Conservation (phyloP, 2,113 vertebrate species). For the Amia ocellicauda region DNA sequence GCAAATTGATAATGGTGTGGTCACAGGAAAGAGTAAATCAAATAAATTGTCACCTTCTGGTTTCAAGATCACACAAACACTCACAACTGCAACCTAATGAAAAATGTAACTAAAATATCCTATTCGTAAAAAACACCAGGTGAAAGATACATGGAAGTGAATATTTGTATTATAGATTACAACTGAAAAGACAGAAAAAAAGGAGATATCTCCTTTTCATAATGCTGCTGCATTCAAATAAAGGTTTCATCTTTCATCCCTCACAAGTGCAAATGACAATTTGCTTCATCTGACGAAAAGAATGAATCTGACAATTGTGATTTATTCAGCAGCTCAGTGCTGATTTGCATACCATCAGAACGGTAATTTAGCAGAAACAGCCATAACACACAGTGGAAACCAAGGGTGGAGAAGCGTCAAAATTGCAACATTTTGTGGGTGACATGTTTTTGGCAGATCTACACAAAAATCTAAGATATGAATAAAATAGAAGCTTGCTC, state of each 20-base stretch:
- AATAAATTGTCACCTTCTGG: too few species aligned
- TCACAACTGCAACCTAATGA: too few species aligned
- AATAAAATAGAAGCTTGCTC: too few species aligned
- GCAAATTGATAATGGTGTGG: too few species aligned
- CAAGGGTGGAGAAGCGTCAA: background rate
- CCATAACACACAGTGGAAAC: too few species aligned
- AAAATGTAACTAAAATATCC: too few species aligned
- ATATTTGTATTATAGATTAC: background rate
- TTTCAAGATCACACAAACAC: too few species aligned
- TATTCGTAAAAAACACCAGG: too few species aligned
- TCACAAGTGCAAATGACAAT: constrained; percentile 4
- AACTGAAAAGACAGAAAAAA: background rate
- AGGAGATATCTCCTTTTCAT: background rate
- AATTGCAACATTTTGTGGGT: too few species aligned
- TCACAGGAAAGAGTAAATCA: too few species aligned
- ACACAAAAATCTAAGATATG: too few species aligned
- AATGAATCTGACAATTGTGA: background rate
- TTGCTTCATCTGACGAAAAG: background rate
- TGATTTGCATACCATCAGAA: constrained; percentile 2
- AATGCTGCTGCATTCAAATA: background rate
- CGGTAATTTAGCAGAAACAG: background rate
- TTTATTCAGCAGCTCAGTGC: background rate
- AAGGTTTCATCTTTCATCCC: constrained; percentile 5
- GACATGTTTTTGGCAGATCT: too few species aligned
- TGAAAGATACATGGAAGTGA: background rate